Conservation (phyloP, 2,888 invertebrate species). For the Eulithis prunata region DNA sequence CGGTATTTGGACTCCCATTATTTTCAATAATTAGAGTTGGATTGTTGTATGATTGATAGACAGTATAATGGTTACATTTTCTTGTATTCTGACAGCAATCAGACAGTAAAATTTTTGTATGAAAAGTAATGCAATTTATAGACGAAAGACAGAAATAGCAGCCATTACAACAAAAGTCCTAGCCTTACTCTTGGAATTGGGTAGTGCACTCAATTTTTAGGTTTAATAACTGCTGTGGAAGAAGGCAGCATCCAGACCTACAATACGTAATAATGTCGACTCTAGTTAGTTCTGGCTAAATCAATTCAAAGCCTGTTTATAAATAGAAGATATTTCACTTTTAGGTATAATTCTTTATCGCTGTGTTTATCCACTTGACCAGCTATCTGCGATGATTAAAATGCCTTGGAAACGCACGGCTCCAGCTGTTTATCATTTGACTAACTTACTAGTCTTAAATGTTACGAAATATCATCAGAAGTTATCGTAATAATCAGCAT, state of each 20-base stretch:
- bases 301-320: too few relatives aligned
- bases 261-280: too few relatives aligned
- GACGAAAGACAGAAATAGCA: too few relatives aligned
- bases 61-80: conserved; percentile 17
- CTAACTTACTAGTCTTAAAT: conserved; percentile 23
- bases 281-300: too few relatives aligned
- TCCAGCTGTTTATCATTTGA: conserved; percentile 29
- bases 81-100: background rate
- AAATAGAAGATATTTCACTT: too few relatives aligned
- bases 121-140: too few relatives aligned
- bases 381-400: conserved; percentile 28
- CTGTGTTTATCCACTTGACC: background rate
- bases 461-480: conserved; percentile 37
- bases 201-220: too few relatives aligned
- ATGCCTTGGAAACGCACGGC: conserved; percentile 39
- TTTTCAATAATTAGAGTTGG: conserved; percentile 58
- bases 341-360: conserved; percentile 1
- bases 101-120: too few relatives aligned
- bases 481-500: conserved; percentile 35
- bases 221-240: too few relatives aligned
- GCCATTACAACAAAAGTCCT: too few relatives aligned
- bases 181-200: too few relatives aligned
- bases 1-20: conserved; percentile 65
- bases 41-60: conserved; percentile 20
- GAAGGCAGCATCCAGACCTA: too few relatives aligned